A percentile compares a stretch with the other conserved stretches of the same genome.
These are phyloP conservation scores for Laticauda colubrina DNA, from an alignment of 2,113 vertebrate species.

Conservation along the genomic window DNA sequence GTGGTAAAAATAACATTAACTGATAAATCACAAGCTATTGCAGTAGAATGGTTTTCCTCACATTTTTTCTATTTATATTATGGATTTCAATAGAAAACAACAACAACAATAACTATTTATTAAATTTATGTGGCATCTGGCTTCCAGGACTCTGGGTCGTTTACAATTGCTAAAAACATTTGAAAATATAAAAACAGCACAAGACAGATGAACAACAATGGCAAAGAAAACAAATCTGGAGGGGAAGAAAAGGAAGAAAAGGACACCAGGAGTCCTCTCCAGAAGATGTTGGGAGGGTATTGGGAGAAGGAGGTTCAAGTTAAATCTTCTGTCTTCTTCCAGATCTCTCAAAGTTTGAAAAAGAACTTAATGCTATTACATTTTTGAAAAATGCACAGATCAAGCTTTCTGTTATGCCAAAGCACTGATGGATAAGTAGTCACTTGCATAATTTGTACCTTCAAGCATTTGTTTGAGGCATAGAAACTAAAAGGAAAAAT, in stretches of 20 bases:
- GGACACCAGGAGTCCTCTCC: not conserved
- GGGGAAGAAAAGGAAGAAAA: not conserved
- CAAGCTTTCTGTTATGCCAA: not conserved
- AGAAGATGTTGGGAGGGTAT: not conserved
- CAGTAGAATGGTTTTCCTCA: not conserved
- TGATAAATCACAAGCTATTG: not conserved
- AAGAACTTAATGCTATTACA: not conserved
- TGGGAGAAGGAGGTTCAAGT: not conserved
- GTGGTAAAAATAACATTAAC: not conserved
- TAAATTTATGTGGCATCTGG: not conserved
- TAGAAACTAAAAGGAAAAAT: not conserved
- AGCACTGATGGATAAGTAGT: not conserved
- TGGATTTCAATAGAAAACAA: not conserved
- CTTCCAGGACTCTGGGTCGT: not conserved
- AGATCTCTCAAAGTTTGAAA: not conserved
- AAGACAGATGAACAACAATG: not conserved
- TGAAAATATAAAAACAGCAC: not conserved
- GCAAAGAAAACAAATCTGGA: not conserved
- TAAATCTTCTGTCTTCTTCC: not conserved
- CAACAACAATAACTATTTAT: not conserved
- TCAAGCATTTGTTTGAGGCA: not conserved
- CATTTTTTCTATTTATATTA: not conserved
- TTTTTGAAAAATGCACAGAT: not conserved
- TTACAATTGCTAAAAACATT: not conserved
- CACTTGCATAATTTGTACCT: not conserved